These are phyloP conservation scores for Itoplectis maculator DNA, from an alignment of 2,888 invertebrate species.

Conservation along the genomic window DNA sequence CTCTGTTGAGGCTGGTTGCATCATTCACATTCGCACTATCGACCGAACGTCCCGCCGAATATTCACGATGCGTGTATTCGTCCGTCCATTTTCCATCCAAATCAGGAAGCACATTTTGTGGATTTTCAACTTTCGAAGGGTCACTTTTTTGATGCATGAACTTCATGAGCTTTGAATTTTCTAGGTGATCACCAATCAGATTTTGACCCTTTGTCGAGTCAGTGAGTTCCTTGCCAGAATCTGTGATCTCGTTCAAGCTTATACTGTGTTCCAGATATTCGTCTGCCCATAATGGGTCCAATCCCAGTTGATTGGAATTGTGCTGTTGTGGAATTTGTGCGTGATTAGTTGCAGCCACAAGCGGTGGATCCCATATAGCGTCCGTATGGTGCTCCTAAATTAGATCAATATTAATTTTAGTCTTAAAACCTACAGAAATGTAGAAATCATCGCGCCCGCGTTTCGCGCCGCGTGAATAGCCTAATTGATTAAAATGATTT, in stretches of 20 bases:
- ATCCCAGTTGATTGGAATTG: conserved; percentile 84
- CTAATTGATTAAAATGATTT: conserved; percentile 72
- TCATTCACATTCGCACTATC: conserved; percentile 82
- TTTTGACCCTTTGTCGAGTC: conserved; percentile 87
- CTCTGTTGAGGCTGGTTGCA: conserved; percentile 68
- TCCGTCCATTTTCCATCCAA: conserved; percentile 85
- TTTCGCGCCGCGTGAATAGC: no score
- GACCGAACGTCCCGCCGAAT: conserved; percentile 80
- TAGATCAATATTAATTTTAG: background rate
- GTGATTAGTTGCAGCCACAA: conserved; percentile 45
- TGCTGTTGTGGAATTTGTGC: conserved; percentile 54
- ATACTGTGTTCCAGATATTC: conserved; percentile 86
- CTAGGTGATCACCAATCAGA: conserved; percentile 89
- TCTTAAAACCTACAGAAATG: no score
- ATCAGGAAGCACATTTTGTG: conserved; percentile 80
- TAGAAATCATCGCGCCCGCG: no score
- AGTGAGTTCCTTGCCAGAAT: conserved; percentile 83
- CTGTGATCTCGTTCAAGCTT: conserved; percentile 72
- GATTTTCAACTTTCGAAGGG: conserved; percentile 85
- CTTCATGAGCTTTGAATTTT: conserved; percentile 93
- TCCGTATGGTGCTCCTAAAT: conserved; percentile 81
- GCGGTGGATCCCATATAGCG: conserved; percentile 85
- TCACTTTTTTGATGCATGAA: conserved; percentile 93
- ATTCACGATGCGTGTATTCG: conserved; percentile 83
- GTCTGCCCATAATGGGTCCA: conserved; percentile 88